Percentiles rank a stretch among this genome's conserved stretches.
Evolutionary conservation across 2,113 vertebrate genomes (phyloP).

Genomic region (Morone chrysops): DNA sequence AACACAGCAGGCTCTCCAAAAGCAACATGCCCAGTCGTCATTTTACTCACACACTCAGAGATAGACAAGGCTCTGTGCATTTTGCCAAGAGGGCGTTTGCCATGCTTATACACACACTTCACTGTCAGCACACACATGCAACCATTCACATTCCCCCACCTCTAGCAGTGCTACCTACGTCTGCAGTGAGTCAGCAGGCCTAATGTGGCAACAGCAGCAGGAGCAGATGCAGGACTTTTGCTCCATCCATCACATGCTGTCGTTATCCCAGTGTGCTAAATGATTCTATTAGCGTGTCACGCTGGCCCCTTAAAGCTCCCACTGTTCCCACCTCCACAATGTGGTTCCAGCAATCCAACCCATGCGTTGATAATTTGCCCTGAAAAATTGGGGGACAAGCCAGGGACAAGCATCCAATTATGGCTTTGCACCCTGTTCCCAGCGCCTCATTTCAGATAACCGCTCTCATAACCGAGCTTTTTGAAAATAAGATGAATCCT

Average conservation of each 20-base stretch:
- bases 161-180: slow-evolving; percentile 9
- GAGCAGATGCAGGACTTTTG: slow-evolving; percentile 48
- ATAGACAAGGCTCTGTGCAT: slow-evolving; percentile 41
- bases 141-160: not conserved
- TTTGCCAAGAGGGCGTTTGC: slow-evolving; percentile 39
- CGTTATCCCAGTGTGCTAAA: slow-evolving; percentile 70
- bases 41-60: slow-evolving; percentile 38
- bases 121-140: slow-evolving; percentile 7
- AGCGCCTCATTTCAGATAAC: slow-evolving; percentile 67
- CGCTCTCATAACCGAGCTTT: slow-evolving; percentile 65
- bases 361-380: slow-evolving; percentile 78
- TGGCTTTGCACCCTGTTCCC: slow-evolving; percentile 75
- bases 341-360: slow-evolving; percentile 68
- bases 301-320: slow-evolving; percentile 73
- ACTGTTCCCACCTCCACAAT: slow-evolving; percentile 77
- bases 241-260: slow-evolving; percentile 77
- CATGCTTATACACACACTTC: slow-evolving; percentile 30
- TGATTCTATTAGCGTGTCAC: slow-evolving; percentile 77
- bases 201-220: slow-evolving; percentile 31
- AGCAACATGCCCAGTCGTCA: slow-evolving; percentile 63
- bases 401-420: slow-evolving; percentile 76
- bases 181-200: slow-evolving; percentile 46
- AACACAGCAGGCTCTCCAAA: slow-evolving; percentile 35
- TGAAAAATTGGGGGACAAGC: slow-evolving; percentile 65
- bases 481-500: slow-evolving; percentile 53